phyloP scores from a whole-genome alignment of 1,140 invertebrate genomes.

The Caenorhabditis brenneri region DNA sequence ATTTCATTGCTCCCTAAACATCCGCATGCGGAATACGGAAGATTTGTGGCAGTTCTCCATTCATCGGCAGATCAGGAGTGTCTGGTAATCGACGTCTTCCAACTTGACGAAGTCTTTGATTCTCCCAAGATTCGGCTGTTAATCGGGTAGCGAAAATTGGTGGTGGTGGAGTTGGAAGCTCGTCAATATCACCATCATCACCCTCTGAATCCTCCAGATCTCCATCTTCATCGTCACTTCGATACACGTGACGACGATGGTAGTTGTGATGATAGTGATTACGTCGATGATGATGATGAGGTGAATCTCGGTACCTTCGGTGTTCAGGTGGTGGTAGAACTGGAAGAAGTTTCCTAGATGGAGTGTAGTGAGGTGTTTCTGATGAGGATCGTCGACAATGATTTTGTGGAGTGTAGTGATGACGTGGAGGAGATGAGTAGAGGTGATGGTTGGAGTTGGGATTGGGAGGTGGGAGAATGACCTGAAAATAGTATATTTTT shows the following conservation, averaged over 20 bases:
- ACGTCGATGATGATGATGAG: not conserved
- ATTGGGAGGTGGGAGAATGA: not conserved
- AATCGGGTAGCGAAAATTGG: not conserved
- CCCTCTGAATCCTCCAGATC: not conserved
- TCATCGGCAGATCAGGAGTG: not conserved
- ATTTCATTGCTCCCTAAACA: conserved; percentile 19
- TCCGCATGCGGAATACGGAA: not conserved
- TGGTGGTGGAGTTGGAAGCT: conserved; percentile 4
- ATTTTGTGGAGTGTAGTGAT: not conserved
- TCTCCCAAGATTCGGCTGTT: conserved; percentile 1
- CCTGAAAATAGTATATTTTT: not conserved
- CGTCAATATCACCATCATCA: not conserved
- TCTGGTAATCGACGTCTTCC: not conserved
- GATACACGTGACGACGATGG: not conserved
- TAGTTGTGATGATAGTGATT: not conserved
- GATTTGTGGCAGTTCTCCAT: conserved; percentile 4
- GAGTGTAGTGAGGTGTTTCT: not conserved
- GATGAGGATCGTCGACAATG: not conserved
- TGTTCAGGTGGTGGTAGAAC: not conserved
- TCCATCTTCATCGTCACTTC: not conserved
- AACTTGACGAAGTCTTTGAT: not conserved
- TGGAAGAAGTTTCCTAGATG: not conserved
- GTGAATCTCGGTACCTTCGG: not conserved
- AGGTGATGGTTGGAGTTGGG: not conserved
- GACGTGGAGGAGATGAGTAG: not conserved